phyloP scores from a whole-genome alignment of 2,797 vertebrate genomes.

The Rallus crepitans region DNA sequence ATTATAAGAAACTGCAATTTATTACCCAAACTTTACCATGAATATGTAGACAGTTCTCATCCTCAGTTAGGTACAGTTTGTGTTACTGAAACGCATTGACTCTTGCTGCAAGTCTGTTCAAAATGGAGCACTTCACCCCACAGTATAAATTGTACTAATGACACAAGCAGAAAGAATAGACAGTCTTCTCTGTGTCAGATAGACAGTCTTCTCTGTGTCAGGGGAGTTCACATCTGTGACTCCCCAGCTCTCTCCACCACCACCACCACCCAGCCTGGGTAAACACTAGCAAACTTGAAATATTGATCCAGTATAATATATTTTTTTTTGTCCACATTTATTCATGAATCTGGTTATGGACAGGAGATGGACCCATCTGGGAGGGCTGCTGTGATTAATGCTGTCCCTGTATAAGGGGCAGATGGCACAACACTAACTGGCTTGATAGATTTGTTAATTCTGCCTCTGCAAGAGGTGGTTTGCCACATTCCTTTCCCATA shows the following conservation, averaged over 20 bases:
- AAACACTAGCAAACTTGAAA: not conserved
- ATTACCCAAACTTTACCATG: not conserved
- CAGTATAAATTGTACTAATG: not conserved
- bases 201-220: not conserved
- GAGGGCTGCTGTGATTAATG: not conserved
- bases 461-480: not conserved
- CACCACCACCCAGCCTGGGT: no score
- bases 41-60: not conserved
- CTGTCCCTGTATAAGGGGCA: not conserved
- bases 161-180: not conserved
- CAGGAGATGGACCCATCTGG: not conserved
- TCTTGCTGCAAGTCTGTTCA: not conserved
- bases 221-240: not conserved
- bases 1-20: not conserved
- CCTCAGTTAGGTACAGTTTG: not conserved
- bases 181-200: not conserved
- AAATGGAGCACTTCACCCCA: not conserved
- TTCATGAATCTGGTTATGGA: not conserved
- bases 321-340: not conserved
- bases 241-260: no score
- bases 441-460: conserved; percentile 7
- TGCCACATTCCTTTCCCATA: not conserved
- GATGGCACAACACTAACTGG: not conserved
- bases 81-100: not conserved
- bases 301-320: not conserved